A percentile compares a stretch with the other conserved stretches of the same genome.
Conservation (phyloP, 1,140 invertebrate species). For the Drosophila serrata region DNA sequence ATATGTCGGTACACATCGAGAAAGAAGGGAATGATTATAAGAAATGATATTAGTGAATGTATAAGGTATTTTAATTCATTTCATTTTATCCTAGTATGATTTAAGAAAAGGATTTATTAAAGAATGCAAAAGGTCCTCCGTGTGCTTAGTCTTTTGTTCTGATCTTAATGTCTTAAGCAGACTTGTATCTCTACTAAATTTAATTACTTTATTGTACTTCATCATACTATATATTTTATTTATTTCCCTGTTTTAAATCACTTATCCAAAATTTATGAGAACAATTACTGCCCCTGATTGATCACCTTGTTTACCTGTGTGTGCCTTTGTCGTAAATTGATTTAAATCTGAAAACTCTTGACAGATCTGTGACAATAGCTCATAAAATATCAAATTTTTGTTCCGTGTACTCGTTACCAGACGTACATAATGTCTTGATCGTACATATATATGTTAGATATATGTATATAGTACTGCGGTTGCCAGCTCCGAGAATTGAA, state of each 20-base stretch:
- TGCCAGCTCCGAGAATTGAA: constrained; percentile 70
- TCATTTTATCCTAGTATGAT: too few species aligned
- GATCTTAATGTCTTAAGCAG: too few species aligned
- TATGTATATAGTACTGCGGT: constrained; percentile 5
- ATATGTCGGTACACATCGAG: constrained; percentile 20
- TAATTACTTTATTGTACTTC: background rate
- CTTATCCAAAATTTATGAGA: background rate
- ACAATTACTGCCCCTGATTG: background rate
- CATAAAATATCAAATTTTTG: constrained; percentile 21
- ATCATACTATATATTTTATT: background rate
- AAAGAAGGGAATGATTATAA: background rate
- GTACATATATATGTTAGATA: background rate
- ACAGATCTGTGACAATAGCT: constrained; percentile 15
- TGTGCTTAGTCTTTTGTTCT: too few species aligned
- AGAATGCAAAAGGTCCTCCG: too few species aligned
- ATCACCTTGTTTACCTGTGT: background rate
- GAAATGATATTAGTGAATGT: too few species aligned
- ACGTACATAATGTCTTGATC: constrained; percentile 45
- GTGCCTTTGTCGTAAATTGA: background rate
- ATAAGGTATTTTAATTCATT: too few species aligned
- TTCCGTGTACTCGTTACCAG: constrained; percentile 32
- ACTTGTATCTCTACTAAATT: background rate
- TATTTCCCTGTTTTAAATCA: background rate
- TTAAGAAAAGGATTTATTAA: too few species aligned
- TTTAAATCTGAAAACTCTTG: background rate